Conservation (phyloP, 2,797 vertebrate genomes). For the Mergus octosetaceus region DNA sequence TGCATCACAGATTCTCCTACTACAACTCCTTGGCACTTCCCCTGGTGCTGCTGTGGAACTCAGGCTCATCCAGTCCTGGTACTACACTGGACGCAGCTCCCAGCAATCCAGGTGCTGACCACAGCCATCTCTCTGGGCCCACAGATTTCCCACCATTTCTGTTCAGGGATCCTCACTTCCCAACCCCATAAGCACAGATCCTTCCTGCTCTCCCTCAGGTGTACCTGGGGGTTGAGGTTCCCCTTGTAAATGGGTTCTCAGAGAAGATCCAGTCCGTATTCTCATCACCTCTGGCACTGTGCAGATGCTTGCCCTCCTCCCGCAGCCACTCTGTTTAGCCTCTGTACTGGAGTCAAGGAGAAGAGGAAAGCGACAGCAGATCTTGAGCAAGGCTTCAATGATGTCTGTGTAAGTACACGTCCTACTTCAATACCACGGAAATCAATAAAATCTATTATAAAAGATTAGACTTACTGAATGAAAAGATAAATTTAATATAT, state of each 20-base stretch:
- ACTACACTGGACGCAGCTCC: background rate
- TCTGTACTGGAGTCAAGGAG: background rate
- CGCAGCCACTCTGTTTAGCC: background rate
- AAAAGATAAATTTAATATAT: constrained; percentile 28
- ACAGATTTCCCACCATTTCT: background rate
- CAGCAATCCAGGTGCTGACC: background rate
- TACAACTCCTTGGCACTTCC: background rate
- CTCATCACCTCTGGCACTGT: background rate
- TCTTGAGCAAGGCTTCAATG: background rate
- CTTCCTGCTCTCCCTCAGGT: background rate
- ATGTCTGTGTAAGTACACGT: background rate
- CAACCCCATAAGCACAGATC: background rate
- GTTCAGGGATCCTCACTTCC: fast-evolving
- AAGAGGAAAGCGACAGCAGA: background rate
- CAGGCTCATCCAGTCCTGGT: fast-evolving
- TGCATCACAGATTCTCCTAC: background rate
- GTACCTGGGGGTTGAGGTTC: background rate
- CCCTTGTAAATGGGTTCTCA: background rate
- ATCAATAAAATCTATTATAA: constrained; percentile 33
- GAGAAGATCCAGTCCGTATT: background rate
- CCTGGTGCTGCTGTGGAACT: background rate
- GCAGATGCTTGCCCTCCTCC: background rate
- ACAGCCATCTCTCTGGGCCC: background rate
- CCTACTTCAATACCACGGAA: background rate
- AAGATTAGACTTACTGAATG: background rate